Conservation (phyloP, 2,113 vertebrate species). For the Ranitomeya variabilis region DNA sequence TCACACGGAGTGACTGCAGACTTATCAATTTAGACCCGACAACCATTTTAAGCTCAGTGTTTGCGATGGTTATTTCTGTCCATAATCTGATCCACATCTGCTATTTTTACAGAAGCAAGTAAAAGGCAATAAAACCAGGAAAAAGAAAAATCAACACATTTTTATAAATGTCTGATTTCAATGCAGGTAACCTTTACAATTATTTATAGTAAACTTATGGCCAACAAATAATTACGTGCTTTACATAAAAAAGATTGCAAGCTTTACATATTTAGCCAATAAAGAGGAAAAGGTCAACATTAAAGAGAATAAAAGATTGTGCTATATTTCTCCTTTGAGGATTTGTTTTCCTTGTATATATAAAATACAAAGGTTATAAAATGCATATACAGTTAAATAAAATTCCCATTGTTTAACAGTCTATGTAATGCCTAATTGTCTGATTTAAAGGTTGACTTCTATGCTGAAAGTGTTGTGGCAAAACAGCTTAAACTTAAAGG, state of each 20-base stretch:
- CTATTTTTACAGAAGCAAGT: background rate
- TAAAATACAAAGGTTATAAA: slow-evolving; percentile 45
- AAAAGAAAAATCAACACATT: slow-evolving; percentile 12
- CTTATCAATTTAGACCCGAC: too few relatives aligned
- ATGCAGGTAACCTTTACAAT: slow-evolving; percentile 12
- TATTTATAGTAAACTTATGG: slow-evolving; percentile 30
- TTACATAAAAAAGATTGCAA: slow-evolving; percentile 38
- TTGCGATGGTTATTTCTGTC: background rate
- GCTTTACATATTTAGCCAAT: slow-evolving; percentile 50
- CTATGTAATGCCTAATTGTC: background rate
- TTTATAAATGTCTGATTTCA: background rate
- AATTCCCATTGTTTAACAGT: background rate
- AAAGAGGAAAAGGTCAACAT: slow-evolving; percentile 53
- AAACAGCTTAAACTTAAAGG: background rate
- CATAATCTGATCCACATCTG: background rate
- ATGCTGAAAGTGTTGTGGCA: background rate
- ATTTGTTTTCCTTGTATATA: slow-evolving; percentile 33
- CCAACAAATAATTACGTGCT: slow-evolving; percentile 29
- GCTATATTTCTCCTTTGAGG: slow-evolving; percentile 34
- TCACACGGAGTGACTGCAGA: too few relatives aligned
- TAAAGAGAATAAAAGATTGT: slow-evolving; percentile 25
- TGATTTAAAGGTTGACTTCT: background rate
- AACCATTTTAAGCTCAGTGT: background rate
- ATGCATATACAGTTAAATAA: slow-evolving; percentile 46
- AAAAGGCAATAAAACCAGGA: background rate